These are phyloP conservation scores for Pedetes capensis DNA, from an alignment of 2,113 vertebrate genomes.

Conservation along the genomic window DNA sequence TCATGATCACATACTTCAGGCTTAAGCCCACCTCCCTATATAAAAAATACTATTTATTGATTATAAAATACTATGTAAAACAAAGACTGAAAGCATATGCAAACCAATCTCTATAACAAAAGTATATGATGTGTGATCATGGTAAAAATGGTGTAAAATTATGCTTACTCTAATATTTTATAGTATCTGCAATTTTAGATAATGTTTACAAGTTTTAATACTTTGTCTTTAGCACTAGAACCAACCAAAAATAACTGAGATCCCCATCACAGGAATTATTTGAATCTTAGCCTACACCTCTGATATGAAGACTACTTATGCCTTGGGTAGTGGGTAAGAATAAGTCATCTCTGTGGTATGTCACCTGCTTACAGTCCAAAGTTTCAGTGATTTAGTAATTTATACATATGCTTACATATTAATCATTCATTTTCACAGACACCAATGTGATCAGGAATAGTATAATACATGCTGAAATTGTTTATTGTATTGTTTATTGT, in stretches of 20 bases:
- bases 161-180: background rate
- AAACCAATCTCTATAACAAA: background rate
- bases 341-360: background rate
- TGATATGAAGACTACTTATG: background rate
- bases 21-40: background rate
- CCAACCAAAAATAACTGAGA: background rate
- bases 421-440: background rate
- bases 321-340: background rate
- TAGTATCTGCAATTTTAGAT: background rate
- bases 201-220: background rate
- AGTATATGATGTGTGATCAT: background rate
- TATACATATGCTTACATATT: background rate
- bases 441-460: background rate
- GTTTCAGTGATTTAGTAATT: background rate
- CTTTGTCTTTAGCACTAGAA: background rate
- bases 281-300: background rate
- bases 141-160: background rate
- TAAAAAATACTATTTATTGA: background rate
- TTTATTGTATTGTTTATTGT: background rate
- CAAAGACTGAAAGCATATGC: background rate
- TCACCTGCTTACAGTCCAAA: background rate
- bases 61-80: background rate
- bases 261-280: background rate
- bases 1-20: background rate
- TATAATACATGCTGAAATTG: background rate